Percentiles rank a stretch among this genome's conserved stretches.
phyloP scores from a whole-genome alignment of 2,888 invertebrate species.

The Thymelicus acteon region DNA sequence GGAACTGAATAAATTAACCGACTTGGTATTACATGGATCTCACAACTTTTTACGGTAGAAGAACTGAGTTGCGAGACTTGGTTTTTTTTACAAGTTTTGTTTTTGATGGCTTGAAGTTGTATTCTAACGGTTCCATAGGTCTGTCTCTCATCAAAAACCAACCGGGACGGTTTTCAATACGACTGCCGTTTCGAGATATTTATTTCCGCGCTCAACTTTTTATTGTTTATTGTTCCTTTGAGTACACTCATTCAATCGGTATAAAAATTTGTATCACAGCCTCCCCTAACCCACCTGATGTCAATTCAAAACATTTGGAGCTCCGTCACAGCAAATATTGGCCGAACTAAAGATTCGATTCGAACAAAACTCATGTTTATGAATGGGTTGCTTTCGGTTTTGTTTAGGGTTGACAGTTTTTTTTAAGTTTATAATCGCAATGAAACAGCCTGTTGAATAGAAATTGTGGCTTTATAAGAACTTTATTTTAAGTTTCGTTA shows the following conservation, averaged over 20 bases:
- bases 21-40: no score
- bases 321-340: constrained; percentile 31
- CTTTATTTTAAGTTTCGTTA: no score
- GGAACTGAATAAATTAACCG: no score
- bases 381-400: constrained; percentile 32
- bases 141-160: not conserved
- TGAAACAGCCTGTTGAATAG: no score
- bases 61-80: no score
- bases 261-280: constrained; percentile 25
- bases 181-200: constrained; percentile 9
- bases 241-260: constrained; percentile 24
- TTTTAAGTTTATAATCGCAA: not conserved
- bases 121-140: not conserved
- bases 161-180: constrained; percentile 6
- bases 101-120: no score
- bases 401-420: not conserved
- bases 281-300: constrained; percentile 30
- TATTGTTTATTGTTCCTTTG: constrained; percentile 30
- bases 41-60: no score
- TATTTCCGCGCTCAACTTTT: constrained; percentile 25
- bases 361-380: constrained; percentile 36
- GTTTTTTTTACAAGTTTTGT: no score
- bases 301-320: constrained; percentile 27
- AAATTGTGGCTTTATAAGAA: no score
- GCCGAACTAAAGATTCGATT: constrained; percentile 35